Evolutionary conservation across 2,888 invertebrate genomes (phyloP), one percentile per base, ranked within the genome.

Genomic region (Stomorhina lunata): DNA sequence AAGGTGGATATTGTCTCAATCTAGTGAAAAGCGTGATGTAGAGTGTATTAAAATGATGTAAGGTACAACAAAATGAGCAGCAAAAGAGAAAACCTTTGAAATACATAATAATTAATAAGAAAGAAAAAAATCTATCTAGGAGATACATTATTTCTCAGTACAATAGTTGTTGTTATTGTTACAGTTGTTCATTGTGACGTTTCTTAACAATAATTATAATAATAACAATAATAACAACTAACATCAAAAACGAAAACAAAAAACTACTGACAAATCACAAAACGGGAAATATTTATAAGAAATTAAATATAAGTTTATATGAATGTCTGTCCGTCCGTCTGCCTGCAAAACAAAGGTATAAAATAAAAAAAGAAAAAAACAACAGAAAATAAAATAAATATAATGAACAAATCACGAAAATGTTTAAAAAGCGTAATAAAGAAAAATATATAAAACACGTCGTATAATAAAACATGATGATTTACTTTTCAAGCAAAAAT

Each of bases 401-500:
- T 53, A 68, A 79, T 79, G 57, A 66, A 66, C 48, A 66, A 72
- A 66, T 72, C 50, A 79, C 72, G 66, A 79, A 63, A 65, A 73
- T 32, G 32, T 48, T 61, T 55, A 53, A n/a, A 79, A 59, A 72
- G 72, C 66, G 59, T 29, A 61, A 72, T 59, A 61, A 66, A 53
- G 53, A 66, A 72, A 80, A 78, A 55, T 45, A 53, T 68, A 69
- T 45, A 61, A 79, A 72, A 72, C 34, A 79, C 59, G 50, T 79
- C 72, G 72, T 68, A 72, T 40, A 72, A 79, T 29, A 76, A 78
- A 73, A 68, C 73, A 80, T 68, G 73, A 80, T 80, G 79, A 79
- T 80, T 73, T 73, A 72, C 65, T 72, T 63, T 65, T 66, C 57
- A 69, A 69, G 65, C 25, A 45, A 57, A 57, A 71, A 57, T 32